phyloP scores from a whole-genome alignment of 2,797 vertebrate genomes.

The Diglossa cyanea region DNA sequence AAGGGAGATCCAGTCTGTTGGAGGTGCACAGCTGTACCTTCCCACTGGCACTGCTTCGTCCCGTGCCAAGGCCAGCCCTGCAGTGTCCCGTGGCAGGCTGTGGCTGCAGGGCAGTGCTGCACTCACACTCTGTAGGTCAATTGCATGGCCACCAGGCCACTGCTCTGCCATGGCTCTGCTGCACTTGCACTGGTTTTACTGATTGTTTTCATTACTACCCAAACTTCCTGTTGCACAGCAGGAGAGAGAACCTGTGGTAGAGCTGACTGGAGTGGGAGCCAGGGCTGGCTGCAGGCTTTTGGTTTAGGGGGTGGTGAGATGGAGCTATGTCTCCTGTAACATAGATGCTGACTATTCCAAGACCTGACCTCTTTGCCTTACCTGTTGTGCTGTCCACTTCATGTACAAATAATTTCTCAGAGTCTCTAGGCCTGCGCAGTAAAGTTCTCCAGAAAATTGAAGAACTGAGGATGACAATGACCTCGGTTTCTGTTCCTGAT shows the following conservation, averaged over 20 bases:
- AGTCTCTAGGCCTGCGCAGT: constrained; percentile 87
- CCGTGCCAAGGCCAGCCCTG: background rate
- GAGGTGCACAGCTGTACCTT: background rate
- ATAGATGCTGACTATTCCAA: background rate
- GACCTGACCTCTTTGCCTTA: background rate
- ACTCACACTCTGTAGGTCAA: rapidly evolving
- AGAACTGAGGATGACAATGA: constrained; percentile 78
- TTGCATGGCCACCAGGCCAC: background rate
- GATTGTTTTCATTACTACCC: background rate
- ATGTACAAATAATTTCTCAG: constrained; percentile 68
- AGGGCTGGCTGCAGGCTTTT: background rate
- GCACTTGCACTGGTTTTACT: background rate
- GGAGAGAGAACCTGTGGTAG: background rate
- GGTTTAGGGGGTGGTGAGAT: too few relatives aligned
- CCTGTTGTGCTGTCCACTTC: background rate
- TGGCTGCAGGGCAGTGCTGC: background rate
- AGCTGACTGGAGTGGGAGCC: background rate
- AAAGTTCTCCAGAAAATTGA: constrained; percentile 88
- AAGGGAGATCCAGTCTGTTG: background rate
- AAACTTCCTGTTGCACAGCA: background rate
- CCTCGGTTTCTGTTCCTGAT: constrained; percentile 80
- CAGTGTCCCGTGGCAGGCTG: background rate
- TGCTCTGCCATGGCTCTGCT: background rate
- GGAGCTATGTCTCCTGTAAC: background rate
- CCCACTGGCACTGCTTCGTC: too few relatives aligned